Evolutionary conservation across 2,888 invertebrate species (phyloP).

Genomic region (Eupithecia subumbrata): DNA sequence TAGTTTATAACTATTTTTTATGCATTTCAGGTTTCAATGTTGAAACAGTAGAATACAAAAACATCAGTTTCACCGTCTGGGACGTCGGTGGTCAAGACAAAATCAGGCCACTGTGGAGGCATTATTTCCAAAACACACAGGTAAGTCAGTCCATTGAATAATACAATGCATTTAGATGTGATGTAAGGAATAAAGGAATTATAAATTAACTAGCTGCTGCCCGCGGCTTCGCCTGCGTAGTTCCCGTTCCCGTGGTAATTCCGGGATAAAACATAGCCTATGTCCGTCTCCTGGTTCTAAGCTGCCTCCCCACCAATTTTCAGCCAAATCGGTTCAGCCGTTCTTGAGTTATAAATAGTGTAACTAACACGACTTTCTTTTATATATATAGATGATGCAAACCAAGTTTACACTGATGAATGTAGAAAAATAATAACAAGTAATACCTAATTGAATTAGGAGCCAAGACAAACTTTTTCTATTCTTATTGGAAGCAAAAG

Average conservation of each 20-base stretch:
- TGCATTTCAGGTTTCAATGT: conserved; percentile 94
- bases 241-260: too few species aligned
- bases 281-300: too few species aligned
- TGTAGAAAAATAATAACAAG: background rate
- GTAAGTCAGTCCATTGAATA: conserved; percentile 71
- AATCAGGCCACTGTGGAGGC: conserved; percentile 98
- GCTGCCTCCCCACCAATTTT: too few species aligned
- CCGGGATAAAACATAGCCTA: too few species aligned
- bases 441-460: background rate
- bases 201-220: too few species aligned
- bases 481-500: background rate
- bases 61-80: conserved; percentile 99
- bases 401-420: background rate
- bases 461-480: background rate
- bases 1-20: conserved; percentile 24
- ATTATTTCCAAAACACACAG: conserved; percentile 99
- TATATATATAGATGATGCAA: background rate
- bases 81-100: conserved; percentile 99
- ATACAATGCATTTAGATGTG: background rate
- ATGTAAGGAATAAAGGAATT: too few species aligned
- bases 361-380: too few species aligned
- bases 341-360: too few species aligned
- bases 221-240: too few species aligned
- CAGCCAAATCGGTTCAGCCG: too few species aligned
- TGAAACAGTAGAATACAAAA: conserved; percentile 99